These are phyloP conservation scores for Amblyopsis rosae DNA, from an alignment of 2,113 vertebrate genomes.

Conservation along the genomic window DNA sequence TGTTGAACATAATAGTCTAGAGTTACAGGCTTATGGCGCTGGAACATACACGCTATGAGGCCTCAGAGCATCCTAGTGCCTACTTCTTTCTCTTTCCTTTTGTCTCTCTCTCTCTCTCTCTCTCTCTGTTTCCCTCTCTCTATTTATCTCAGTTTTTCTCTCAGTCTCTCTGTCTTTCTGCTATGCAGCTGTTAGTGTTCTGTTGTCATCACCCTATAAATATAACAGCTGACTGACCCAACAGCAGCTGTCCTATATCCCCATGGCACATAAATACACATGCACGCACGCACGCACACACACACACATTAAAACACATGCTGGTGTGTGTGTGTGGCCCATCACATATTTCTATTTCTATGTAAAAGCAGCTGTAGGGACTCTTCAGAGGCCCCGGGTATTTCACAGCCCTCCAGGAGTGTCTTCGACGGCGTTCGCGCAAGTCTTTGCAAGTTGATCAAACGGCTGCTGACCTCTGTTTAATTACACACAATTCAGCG, in stretches of 20 bases:
- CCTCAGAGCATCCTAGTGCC: not conserved
- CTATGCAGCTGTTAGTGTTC: conserved; percentile 55
- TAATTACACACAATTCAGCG: too few species aligned
- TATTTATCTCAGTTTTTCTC: not conserved
- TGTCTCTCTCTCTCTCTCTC: conserved; percentile 7
- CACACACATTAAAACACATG: conserved; percentile 4
- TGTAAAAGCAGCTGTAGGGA: not conserved
- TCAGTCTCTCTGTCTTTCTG: conserved; percentile 21
- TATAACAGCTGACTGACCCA: conserved; percentile 53
- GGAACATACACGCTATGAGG: too few species aligned
- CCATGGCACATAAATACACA: conserved; percentile 25
- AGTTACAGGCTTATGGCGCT: too few species aligned
- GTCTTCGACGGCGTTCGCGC: not conserved
- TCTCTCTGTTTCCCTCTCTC: conserved; percentile 8
- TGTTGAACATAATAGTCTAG: too few species aligned
- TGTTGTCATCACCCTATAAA: conserved; percentile 58
- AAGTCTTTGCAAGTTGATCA: not conserved
- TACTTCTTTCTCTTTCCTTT: not conserved
- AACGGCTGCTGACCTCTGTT: not conserved
- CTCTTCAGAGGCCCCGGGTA: not conserved
- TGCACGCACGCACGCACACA: conserved; percentile 15
- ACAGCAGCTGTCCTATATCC: conserved; percentile 47
- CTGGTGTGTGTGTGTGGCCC: not conserved
- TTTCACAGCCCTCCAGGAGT: too few species aligned
- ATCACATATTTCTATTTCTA: not conserved